Conservation (phyloP, 2,113 vertebrate genomes). For the Nothobranchius furzeri region DNA sequence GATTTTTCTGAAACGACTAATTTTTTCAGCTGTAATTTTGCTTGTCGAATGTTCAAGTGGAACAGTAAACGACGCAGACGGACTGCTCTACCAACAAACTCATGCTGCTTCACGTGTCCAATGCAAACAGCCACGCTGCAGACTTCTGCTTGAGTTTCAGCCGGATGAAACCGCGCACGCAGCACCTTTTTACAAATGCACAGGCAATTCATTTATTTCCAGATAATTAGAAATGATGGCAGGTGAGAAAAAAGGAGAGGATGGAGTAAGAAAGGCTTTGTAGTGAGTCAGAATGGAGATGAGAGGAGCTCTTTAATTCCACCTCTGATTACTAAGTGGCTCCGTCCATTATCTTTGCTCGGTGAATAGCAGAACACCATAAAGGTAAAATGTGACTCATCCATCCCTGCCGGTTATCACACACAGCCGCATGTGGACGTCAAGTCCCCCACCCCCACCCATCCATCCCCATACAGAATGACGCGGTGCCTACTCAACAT, state of each 20-base stretch:
- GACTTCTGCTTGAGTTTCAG: constrained; percentile 26
- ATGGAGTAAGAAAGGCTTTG: constrained; percentile 66
- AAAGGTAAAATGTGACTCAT: constrained; percentile 76
- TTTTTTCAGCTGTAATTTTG: too few relatives aligned
- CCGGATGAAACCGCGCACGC: constrained; percentile 50
- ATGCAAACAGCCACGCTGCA: constrained; percentile 14
- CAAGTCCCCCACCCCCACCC: constrained; percentile 20
- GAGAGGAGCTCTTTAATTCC: constrained; percentile 71
- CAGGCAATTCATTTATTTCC: constrained; percentile 59
- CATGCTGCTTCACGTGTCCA: background rate
- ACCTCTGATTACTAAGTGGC: constrained; percentile 75
- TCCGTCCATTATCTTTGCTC: constrained; percentile 74
- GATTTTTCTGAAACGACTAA: too few relatives aligned
- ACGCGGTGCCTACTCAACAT: constrained; percentile 54
- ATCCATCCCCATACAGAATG: constrained; percentile 38
- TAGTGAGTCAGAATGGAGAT: constrained; percentile 65
- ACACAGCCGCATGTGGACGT: constrained; percentile 24
- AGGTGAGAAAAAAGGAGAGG: constrained; percentile 30
- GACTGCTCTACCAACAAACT: constrained; percentile 4
- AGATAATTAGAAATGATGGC: constrained; percentile 71
- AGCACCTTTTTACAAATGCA: constrained; percentile 55
- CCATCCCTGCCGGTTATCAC: constrained; percentile 68
- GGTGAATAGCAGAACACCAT: constrained; percentile 70
- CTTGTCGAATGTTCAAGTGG: background rate
- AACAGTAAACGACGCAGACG: background rate